Percentiles rank a stretch among this genome's conserved stretches.
Conservation (phyloP, 2,888 invertebrate genomes). For the Rutpela maculata region DNA sequence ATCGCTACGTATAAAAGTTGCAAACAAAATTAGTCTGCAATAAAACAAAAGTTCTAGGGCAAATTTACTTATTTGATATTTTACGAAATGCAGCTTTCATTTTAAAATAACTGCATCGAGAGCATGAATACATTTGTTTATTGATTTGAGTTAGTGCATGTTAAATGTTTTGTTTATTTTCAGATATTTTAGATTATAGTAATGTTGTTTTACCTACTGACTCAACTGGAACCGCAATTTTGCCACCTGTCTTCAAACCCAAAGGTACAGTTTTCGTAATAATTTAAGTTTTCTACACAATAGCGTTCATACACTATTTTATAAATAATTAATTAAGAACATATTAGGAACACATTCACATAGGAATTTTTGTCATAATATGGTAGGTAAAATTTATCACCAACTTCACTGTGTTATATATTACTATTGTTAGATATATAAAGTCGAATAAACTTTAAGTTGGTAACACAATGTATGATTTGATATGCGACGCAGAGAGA, state of each 20-base stretch:
- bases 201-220: slow-evolving; percentile 86
- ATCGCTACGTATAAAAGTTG: too few relatives aligned
- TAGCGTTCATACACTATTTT: slow-evolving; percentile 3
- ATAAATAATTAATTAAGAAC: background rate
- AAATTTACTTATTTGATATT: too few relatives aligned
- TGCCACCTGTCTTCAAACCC: slow-evolving; percentile 82
- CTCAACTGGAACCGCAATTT: slow-evolving; percentile 82
- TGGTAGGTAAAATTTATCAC: background rate
- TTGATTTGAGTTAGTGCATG: slow-evolving; percentile 50
- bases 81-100: too few relatives aligned
- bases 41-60: too few relatives aligned
- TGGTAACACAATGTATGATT: too few relatives aligned
- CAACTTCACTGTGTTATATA: background rate
- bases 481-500: too few relatives aligned
- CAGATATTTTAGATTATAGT: slow-evolving; percentile 85
- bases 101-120: background rate
- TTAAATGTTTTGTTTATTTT: slow-evolving; percentile 73
- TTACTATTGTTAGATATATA: background rate
- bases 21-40: too few relatives aligned
- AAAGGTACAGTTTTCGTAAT: slow-evolving; percentile 78
- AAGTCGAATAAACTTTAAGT: too few relatives aligned
- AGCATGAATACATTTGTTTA: slow-evolving; percentile 14
- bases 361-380: background rate
- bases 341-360: background rate
- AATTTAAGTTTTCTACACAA: background rate